Evolutionary conservation across 2,888 invertebrate genomes (phyloP), one percentile per base, ranked within the genome.

Genomic region (Gasteruption jaculator): DNA sequence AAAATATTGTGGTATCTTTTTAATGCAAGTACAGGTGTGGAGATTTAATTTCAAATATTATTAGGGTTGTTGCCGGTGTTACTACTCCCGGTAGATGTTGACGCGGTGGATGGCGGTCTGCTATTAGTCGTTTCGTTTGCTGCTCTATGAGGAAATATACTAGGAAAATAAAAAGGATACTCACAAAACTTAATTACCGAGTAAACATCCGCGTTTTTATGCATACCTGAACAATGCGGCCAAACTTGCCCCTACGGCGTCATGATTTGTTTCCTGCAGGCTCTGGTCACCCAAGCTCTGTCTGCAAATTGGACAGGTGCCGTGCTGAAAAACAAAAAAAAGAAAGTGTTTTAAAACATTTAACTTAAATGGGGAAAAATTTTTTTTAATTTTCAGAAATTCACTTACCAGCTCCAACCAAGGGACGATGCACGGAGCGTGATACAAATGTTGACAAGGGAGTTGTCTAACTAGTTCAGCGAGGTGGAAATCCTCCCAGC

Each of bases 221-320:
- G 29, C 7, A 16, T 60, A 65, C 69, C 69, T 63, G 36, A 70
- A 69, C 14, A 69, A 56, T 29, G 68, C 66, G 42, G 68, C 68
- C 52, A 68, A 52, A 56, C 63, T 69, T 45, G 66, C 59, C 30
- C 63, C 65, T 43, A 69, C 65, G 25, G 63, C 58, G 50, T 70
- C 69, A 48, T 65, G 65, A 55, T 63, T 64, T 34, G 63, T 60
- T 43, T 71, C 69, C 21, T 71, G 70, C 16, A 71, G 64, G 47
- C 60, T 70, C 52, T 74, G 74, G 48, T 76, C 76, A 48, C 74
- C 74, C 57, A 87, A 74, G 64, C 80, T 81, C 71, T 88, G 90
- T 43, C 95, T 82, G 74, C 95, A 95, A 58, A 95, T 90, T 43
- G 95, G 95, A 70, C 95, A 95, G 32, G 95, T 95, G 46, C 91